Conservation (phyloP, 2,113 vertebrate genomes). For the Oxygymnocypris stewartii region DNA sequence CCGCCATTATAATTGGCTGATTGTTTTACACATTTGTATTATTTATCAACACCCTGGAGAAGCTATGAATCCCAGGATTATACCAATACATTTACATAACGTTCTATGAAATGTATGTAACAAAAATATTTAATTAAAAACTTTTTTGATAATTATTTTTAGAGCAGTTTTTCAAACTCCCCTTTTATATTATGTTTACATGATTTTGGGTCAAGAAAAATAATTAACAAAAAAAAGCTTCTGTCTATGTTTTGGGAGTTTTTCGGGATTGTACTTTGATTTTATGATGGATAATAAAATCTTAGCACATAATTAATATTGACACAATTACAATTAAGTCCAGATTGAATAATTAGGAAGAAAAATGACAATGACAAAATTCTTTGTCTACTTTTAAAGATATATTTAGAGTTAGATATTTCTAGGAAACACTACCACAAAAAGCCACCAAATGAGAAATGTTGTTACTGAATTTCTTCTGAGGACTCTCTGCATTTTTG, state of each 20-base stretch:
- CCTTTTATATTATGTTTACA: not conserved
- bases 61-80: constrained; percentile 4
- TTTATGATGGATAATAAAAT: not conserved
- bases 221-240: not conserved
- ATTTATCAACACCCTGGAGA: not conserved
- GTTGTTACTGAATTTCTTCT: not conserved
- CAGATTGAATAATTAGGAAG: not conserved
- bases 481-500: not conserved
- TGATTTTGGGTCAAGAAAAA: not conserved
- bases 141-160: not conserved
- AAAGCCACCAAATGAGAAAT: not conserved
- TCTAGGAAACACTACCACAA: not conserved
- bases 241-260: not conserved
- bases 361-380: not conserved
- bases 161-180: not conserved
- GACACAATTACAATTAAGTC: not conserved
- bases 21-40: not conserved
- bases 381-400: not conserved
- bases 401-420: not conserved
- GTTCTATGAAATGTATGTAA: not conserved
- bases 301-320: not conserved
- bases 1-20: not conserved
- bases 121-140: not conserved
- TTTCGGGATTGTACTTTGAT: not conserved
- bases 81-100: not conserved